Evolutionary conservation across 2,888 invertebrate species (phyloP), one percentile per base, ranked within the genome.

Genomic region (Agonopterix subpropinquella): DNA sequence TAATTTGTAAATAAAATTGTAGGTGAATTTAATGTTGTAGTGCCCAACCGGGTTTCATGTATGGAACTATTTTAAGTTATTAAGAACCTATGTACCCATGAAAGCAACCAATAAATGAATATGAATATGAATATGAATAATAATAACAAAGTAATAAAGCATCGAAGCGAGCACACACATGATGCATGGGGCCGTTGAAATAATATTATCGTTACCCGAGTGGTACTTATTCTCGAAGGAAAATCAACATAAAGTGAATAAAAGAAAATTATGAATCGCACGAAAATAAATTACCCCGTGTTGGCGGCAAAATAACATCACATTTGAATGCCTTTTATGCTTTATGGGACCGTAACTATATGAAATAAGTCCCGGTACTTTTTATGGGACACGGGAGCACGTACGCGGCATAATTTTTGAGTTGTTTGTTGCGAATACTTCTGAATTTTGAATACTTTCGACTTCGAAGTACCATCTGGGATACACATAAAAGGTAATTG

Each of bases 221-320:
- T 47, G 46, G 45, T 49, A 49, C 52, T 49, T 49, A 52, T 18
- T 46, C 80, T 84, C 82, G 65, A 80, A 80, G 80, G 80, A 86
- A 84, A 88, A 88, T 88, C 88, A 88, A 88, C 88, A 88, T 88
- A 88, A 88, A 88, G 87, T 88, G 88, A 86, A 88, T 88, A 88
- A 87, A 88, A 87, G 86, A 88, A 88, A 88, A 88, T 88, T 88
- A 88, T 88, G 88, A 88, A 87, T 87, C 80, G 86, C 83, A 74
- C 80, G 71, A 75, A 86, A 87, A 88, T 88, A 88, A 88, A 88
- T 88, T 88, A 87, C 85, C 78, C 80, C 70, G 79, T 83, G 86
- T 87, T 83, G 87, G 87, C 86, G 86, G 88, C 87, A 86, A 88
- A 88, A 87, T 88, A 88, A 88, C 88, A 88, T 88, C 87, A 80